These are phyloP conservation scores for Papilio machaon DNA, from an alignment of 1,140 invertebrate genomes.

Conservation along the genomic window DNA sequence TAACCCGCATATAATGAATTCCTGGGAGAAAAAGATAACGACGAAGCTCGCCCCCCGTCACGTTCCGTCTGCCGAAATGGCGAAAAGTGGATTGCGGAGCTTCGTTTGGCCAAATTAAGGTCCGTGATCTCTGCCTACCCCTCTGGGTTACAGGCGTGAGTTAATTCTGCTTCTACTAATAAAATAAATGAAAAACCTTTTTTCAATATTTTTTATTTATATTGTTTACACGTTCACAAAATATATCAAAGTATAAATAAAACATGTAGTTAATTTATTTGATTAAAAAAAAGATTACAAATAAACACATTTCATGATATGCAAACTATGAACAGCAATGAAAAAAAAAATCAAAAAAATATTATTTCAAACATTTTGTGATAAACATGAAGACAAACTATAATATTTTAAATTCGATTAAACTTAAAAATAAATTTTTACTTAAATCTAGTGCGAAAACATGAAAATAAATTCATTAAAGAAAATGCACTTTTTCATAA, in stretches of 20 bases:
- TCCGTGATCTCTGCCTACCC: too few species aligned
- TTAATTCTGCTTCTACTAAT: too few species aligned
- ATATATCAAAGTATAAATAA: neutral
- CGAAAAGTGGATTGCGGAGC: too few species aligned
- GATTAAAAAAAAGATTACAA: neutral
- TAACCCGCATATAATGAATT: too few species aligned
- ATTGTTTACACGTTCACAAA: neutral
- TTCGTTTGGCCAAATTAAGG: too few species aligned
- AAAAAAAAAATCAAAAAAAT: neutral
- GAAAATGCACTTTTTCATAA: conserved; percentile 3
- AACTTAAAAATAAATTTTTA: conserved; percentile 33
- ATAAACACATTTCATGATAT: neutral
- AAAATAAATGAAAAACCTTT: neutral
- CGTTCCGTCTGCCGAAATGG: too few species aligned
- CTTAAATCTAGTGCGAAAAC: conserved; percentile 11
- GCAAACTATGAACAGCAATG: neutral
- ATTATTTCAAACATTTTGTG: neutral
- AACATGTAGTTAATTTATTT: neutral
- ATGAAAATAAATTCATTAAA: neutral
- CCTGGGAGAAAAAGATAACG: too few species aligned
- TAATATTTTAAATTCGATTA: neutral
- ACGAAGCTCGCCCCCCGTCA: too few species aligned
- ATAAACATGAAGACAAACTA: neutral
- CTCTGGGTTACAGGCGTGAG: too few species aligned
- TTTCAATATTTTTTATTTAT: neutral